phyloP scores from a whole-genome alignment of 2,113 vertebrate genomes.

The Rhinoderma darwinii region DNA sequence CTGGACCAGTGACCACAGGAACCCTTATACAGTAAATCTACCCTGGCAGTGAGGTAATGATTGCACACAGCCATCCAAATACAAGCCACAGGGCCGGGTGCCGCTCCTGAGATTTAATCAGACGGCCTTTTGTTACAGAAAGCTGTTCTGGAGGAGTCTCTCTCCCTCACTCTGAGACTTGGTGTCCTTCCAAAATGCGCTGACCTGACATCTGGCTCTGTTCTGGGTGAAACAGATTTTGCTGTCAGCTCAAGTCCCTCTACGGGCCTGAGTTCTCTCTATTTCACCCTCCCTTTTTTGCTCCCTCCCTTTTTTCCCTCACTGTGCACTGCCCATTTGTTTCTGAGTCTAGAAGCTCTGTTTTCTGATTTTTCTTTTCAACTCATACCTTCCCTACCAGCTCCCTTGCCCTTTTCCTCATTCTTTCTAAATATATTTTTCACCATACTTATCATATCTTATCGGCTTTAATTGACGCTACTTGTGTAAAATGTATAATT shows the following conservation, averaged over 20 bases:
- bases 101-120: conserved; percentile 56
- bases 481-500: background rate
- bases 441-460: background rate
- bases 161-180: conserved; percentile 56
- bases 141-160: conserved; percentile 50
- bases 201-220: conserved; percentile 56
- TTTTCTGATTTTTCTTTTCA: conserved; percentile 6
- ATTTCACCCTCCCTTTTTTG: background rate
- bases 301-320: conserved; percentile 8
- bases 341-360: conserved; percentile 1
- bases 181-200: conserved; percentile 58
- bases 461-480: background rate
- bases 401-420: background rate
- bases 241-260: conserved; percentile 57
- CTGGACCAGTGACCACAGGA: background rate
- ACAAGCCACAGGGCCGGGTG: conserved; percentile 53
- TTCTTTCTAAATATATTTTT: background rate
- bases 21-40: conserved; percentile 38
- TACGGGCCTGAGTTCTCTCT: conserved; percentile 41
- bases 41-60: conserved; percentile 52
- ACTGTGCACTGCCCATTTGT: background rate
- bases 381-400: background rate
- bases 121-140: conserved; percentile 55
- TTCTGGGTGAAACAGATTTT: conserved; percentile 60
- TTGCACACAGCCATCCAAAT: conserved; percentile 46